Evolutionary conservation across 1,140 invertebrate species (phyloP).

Genomic region (Drosophila sulfurigaster): DNA sequence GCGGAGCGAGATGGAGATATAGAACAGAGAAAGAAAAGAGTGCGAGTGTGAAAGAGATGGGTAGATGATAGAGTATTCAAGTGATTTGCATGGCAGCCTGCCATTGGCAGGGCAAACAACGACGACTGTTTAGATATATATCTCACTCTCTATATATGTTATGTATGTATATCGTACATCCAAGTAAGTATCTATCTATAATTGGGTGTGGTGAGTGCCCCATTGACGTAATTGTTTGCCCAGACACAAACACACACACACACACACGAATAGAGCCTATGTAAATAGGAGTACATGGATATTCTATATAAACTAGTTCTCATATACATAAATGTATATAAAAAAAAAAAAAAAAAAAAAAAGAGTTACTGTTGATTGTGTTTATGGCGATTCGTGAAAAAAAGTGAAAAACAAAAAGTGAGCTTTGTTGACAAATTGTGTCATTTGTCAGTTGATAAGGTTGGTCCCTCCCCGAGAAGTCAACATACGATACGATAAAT

Average conservation of each 20-base stretch:
- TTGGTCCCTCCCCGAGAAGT: constrained; percentile 14
- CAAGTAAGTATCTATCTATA: constrained; percentile 29
- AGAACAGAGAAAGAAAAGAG: neutral
- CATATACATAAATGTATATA: constrained; percentile 15
- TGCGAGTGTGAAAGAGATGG: neutral
- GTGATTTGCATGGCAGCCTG: constrained; percentile 41
- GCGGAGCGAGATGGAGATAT: neutral
- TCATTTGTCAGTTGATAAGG: constrained; percentile 58
- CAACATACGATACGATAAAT: constrained; percentile 31
- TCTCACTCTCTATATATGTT: neutral
- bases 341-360: neutral
- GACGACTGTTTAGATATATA: constrained; percentile 1
- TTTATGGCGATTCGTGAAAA: constrained; percentile 12
- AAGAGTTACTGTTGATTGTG: constrained; percentile 7
- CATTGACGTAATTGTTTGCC: constrained; percentile 75
- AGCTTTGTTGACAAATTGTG: constrained; percentile 65
- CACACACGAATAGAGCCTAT: constrained; percentile 6
- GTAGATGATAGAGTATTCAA: constrained; percentile 15
- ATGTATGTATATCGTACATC: constrained; percentile 18
- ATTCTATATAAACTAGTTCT: constrained; percentile 26
- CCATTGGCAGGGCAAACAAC: constrained; percentile 11
- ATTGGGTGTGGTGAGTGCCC: constrained; percentile 44
- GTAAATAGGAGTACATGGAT: constrained; percentile 48
- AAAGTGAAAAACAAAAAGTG: constrained; percentile 7
- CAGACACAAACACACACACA: constrained; percentile 14